Evolutionary conservation across 2,888 invertebrate species (phyloP).

Genomic region (Panopea generosa): DNA sequence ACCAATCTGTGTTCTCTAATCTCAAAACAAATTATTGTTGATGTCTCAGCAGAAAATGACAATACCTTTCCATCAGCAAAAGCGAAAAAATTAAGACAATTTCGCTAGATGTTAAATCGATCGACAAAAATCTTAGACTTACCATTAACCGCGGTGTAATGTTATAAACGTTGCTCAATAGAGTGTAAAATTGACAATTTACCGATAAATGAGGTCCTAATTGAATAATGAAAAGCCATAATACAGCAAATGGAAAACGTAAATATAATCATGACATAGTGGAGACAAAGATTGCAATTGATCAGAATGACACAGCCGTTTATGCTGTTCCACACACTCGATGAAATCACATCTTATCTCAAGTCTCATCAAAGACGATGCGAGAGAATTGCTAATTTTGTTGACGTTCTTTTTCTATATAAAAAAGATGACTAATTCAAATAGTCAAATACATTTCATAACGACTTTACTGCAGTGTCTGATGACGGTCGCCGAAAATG

Average conservation of each 20-base stretch:
- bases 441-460: no score
- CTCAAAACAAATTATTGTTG: no score
- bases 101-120: neutral
- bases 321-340: slow-evolving; percentile 2
- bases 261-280: slow-evolving; percentile 57
- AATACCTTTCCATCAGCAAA: no score
- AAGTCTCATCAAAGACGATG: neutral
- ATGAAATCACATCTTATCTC: neutral
- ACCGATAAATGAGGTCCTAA: slow-evolving; percentile 53
- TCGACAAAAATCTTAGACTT: neutral
- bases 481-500: no score
- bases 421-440: neutral
- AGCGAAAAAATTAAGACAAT: no score
- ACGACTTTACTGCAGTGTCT: no score
- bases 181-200: slow-evolving; percentile 64
- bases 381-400: slow-evolving; percentile 8
- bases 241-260: slow-evolving; percentile 50
- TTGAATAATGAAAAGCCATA: slow-evolving; percentile 56
- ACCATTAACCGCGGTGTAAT: slow-evolving; percentile 8
- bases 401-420: slow-evolving; percentile 1
- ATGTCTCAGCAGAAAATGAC: no score
- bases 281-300: slow-evolving; percentile 37
- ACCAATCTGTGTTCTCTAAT: no score
- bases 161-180: slow-evolving; percentile 36
- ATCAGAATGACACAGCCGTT: slow-evolving; percentile 10